phyloP scores from a whole-genome alignment of 1,140 invertebrate genomes.

The Temnothorax nylanderi region DNA sequence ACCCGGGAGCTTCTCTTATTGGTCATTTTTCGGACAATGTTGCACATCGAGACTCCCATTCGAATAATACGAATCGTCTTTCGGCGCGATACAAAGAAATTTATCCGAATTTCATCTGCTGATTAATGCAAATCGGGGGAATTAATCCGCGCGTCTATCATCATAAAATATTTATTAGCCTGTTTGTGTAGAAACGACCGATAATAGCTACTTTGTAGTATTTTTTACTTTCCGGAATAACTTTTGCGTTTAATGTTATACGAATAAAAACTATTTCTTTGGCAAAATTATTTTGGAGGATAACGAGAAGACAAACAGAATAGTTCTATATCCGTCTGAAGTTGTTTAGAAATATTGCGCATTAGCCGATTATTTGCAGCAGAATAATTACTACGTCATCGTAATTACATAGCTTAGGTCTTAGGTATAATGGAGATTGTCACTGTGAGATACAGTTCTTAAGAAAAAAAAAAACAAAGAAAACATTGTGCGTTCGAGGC shows the following conservation, averaged over 20 bases:
- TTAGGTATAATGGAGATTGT: slow-evolving; percentile 10
- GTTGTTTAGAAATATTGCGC: slow-evolving; percentile 8
- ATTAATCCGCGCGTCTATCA: slow-evolving; percentile 24
- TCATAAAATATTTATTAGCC: slow-evolving; percentile 38
- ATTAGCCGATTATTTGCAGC: background rate
- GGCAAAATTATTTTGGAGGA: background rate
- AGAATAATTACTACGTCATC: background rate
- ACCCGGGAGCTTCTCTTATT: slow-evolving; percentile 14
- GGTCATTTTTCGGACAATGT: slow-evolving; percentile 65
- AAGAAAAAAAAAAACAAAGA: slow-evolving; percentile 8
- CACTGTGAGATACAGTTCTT: background rate
- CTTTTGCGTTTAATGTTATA: background rate
- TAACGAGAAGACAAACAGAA: background rate
- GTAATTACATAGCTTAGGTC: slow-evolving; percentile 3
- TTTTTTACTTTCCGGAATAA: slow-evolving; percentile 1
- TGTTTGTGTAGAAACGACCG: background rate
- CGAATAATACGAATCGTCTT: background rate
- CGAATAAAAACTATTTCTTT: background rate
- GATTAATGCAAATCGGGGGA: slow-evolving; percentile 17
- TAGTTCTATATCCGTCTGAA: background rate
- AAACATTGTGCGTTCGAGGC: background rate
- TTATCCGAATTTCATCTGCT: slow-evolving; percentile 19
- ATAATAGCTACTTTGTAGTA: slow-evolving; percentile 9
- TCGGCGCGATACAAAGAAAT: background rate
- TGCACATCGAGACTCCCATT: slow-evolving; percentile 27